Evolutionary conservation across 2,797 vertebrate genomes (phyloP), one percentile per base, ranked within the genome.

Genomic region (Gymnodraco acuticeps): DNA sequence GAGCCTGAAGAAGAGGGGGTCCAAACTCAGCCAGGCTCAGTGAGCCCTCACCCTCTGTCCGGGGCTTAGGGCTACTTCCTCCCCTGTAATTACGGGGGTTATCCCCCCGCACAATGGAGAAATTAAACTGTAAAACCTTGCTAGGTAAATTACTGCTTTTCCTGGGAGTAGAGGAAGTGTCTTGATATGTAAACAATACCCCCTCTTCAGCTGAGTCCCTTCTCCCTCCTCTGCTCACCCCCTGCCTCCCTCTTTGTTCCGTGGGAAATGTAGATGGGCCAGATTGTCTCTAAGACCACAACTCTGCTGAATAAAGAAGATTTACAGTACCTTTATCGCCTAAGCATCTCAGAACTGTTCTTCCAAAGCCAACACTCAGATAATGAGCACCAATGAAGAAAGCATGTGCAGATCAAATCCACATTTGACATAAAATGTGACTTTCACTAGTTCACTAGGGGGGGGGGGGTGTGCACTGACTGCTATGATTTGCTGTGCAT

Each of bases 181-280:
- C 88, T 90, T 91, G 83, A 89, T 89, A 87, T 92, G 90, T 92
- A 92, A 94, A 94, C 91, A 93, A 85, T 87, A 74, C 81, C 90
- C 77, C 81, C 84, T 82, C 85, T 88, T 87, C 79, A 84, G 77
- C 81, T 71, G 81, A 87, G 6, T 64, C 33, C 48, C 50, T 52
- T 45, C 64, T 53, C 45, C 42, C 33, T 27, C 20, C 70, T 54
- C 71, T 58, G 78, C 19, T 74, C 59, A 46, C 58, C 60, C 67
- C 63, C 54, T 55, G 4, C 64, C 77, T 68, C 70, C 78, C 72
- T 67, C 71, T 83, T 87, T 87, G 85, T 88, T 88, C 91, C 80
- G 86, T 94, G 94, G 91, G 93, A 94, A 95, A 90, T 87, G 88
- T 82, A 87, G 89, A 84, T 50, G 82, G 82, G 85, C 77, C 82